Conservation (phyloP, 2,113 vertebrate genomes). For the Lucifuga dentata region DNA sequence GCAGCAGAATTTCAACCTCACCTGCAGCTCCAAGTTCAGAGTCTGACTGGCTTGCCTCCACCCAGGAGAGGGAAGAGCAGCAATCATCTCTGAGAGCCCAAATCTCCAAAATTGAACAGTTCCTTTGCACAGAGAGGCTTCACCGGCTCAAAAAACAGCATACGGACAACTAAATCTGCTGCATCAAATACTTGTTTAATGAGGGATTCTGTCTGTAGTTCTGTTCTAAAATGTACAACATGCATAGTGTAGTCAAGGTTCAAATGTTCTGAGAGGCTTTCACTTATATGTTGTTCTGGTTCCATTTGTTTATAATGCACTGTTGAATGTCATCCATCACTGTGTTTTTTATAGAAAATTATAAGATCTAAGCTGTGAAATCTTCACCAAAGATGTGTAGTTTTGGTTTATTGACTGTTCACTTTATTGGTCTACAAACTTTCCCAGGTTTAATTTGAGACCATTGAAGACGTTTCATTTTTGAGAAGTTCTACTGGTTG, state of each 20-base stretch:
- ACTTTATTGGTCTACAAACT: not conserved
- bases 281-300: not conserved
- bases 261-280: not conserved
- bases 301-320: not conserved
- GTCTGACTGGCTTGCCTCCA: not conserved
- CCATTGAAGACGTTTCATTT: not conserved
- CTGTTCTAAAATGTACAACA: no score
- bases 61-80: slow-evolving; percentile 60
- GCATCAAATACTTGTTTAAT: not conserved
- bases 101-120: slow-evolving; percentile 76
- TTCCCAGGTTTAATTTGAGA: not conserved
- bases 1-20: slow-evolving; percentile 11
- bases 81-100: slow-evolving; percentile 73
- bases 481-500: no score
- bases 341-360: no score
- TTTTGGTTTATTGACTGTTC: not conserved
- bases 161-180: slow-evolving; percentile 33
- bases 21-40: slow-evolving; percentile 14
- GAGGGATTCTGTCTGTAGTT: not conserved
- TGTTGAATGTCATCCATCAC: no score
- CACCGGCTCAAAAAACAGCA: slow-evolving; percentile 64
- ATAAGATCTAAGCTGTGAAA: no score
- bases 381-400: no score
- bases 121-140: slow-evolving; percentile 68
- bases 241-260: not conserved